Evolutionary conservation across 1,140 invertebrate genomes (phyloP).

Genomic region (Pseudachorutes palmiensis): DNA sequence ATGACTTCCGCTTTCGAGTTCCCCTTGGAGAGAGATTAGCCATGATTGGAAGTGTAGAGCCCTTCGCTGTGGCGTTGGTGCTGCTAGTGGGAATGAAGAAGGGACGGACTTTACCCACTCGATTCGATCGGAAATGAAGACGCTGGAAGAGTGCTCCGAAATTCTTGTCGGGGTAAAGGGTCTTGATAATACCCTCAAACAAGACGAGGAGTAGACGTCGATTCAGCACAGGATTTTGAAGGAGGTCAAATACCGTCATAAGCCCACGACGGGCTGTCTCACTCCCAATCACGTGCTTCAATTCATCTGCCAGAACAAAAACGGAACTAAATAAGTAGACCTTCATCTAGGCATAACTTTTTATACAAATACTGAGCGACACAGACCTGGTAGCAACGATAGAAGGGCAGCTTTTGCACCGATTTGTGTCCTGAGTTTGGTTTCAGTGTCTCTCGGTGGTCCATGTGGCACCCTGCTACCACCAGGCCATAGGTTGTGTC

Average conservation of each 20-base stretch:
- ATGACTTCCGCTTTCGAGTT: constrained; percentile 2
- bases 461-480: constrained; percentile 55
- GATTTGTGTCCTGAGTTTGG: constrained; percentile 68
- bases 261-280: constrained; percentile 81
- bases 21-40: constrained; percentile 8
- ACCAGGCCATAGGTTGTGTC: constrained; percentile 70
- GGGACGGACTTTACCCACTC: constrained; percentile 35
- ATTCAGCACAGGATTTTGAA: constrained; percentile 62
- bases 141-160: constrained; percentile 29
- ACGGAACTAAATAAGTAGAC: constrained; percentile 19
- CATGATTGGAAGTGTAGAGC: neutral
- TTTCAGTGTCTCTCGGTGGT: constrained; percentile 58
- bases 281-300: constrained; percentile 82
- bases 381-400: constrained; percentile 67
- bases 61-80: neutral
- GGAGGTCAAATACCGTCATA: constrained; percentile 76
- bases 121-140: constrained; percentile 34
- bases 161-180: constrained; percentile 58
- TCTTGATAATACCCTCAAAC: constrained; percentile 67
- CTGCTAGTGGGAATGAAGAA: constrained; percentile 8
- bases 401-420: constrained; percentile 76
- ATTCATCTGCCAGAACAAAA: constrained; percentile 60
- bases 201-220: constrained; percentile 77
- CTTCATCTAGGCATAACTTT: too few species aligned
- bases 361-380: too few species aligned